phyloP scores from a whole-genome alignment of 2,888 invertebrate species.

The Helicoverpa assulta region DNA sequence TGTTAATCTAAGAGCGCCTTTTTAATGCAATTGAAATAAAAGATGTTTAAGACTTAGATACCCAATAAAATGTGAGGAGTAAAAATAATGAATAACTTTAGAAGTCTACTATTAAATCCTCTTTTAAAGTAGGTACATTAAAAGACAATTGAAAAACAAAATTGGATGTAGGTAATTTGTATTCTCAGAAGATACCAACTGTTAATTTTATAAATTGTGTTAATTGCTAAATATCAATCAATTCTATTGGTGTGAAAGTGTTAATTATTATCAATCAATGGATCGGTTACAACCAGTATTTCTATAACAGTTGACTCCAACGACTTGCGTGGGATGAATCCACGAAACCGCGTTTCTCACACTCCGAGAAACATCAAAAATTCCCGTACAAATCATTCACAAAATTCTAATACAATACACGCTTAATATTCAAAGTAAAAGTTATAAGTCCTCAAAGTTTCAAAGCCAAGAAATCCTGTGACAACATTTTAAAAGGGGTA shows the following conservation, averaged over 20 bases:
- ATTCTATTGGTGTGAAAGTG: not conserved
- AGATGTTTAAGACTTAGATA: too few relatives aligned
- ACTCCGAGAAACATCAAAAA: slow-evolving; percentile 8
- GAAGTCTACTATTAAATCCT: too few relatives aligned
- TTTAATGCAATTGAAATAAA: not conserved
- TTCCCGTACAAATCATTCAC: slow-evolving; percentile 32
- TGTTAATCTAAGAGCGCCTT: not conserved
- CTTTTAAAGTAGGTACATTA: too few relatives aligned
- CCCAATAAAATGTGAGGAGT: too few relatives aligned
- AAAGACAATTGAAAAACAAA: not conserved
- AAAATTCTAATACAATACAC: slow-evolving; percentile 29
- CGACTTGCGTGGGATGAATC: slow-evolving; percentile 26
- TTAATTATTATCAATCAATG: not conserved
- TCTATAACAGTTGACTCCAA: slow-evolving; percentile 12
- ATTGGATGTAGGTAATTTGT: not conserved
- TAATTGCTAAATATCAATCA: not conserved
- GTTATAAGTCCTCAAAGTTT: slow-evolving; percentile 62
- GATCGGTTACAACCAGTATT: slow-evolving; percentile 26
- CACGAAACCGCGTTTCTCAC: slow-evolving; percentile 18
- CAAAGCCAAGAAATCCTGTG: slow-evolving; percentile 70
- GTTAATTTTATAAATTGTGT: slow-evolving; percentile 1
- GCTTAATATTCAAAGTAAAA: slow-evolving; percentile 61
- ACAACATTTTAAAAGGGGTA: slow-evolving; percentile 82
- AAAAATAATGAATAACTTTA: too few relatives aligned
- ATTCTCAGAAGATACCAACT: not conserved